Evolutionary conservation across 2,113 vertebrate species (phyloP), one percentile per base, ranked within the genome.

Genomic region (Leucosticte australis): DNA sequence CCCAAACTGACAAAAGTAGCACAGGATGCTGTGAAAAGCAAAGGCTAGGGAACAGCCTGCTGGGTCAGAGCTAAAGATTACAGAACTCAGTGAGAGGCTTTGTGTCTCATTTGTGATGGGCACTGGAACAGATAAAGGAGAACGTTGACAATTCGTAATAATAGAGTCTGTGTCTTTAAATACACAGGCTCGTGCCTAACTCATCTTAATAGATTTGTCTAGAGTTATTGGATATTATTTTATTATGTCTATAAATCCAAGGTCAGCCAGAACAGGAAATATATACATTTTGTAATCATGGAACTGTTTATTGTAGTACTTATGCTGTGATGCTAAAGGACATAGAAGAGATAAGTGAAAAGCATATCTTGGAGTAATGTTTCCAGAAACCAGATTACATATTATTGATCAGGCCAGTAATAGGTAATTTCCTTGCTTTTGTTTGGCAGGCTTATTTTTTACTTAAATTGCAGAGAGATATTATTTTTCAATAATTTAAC

Each of bases 301-400:
- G 46, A 49, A 49, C 49, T 75, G 33, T 70, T 96, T 88, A 81
- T 69, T 87, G 59, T 63, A 47, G 30, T 63, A 59, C 9, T 77
- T 28, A 15, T 47, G 37, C 41, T 81, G 30, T 86, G 76, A 69
- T 88, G 63, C 52, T 90, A 57, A 71, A 85, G 79, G 81, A 71
- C 50, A 64, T 49, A 71, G 35, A 49, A 90, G 26, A 81, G 76
- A 35, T 68, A 78, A 65, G 30, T 83, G 55, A 89, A 96, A 86
- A 95, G 44, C 27, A 18, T 77, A 22, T 63, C 75, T 91, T 75
- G 71, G 53, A 92, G 42, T 95, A 83, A 94, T 57, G 41, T 85
- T 96, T 96, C 67, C 75, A 94, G 77, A 96, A 94, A 91, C 20
- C 56, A 92, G 63, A 81, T 89, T 92, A 37, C 71, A 13, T 85